Evolutionary conservation across 2,797 vertebrate genomes (phyloP).

Genomic region (Pseudopleuronectes americanus): DNA sequence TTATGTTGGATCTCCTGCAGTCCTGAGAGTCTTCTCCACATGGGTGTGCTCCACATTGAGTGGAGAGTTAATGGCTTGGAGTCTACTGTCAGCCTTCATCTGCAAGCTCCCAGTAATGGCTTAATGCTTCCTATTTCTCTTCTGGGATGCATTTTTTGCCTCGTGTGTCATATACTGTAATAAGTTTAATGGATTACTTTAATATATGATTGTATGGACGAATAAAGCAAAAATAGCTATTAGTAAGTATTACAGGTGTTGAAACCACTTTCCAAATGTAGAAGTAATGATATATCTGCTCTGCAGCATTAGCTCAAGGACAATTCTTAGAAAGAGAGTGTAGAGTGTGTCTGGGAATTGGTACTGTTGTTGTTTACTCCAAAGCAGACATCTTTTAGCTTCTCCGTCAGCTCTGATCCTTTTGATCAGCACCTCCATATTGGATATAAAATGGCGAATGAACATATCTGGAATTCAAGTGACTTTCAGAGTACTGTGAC

Average conservation of each 20-base stretch:
- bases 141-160: not conserved
- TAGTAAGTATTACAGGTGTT: not conserved
- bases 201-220: constrained; percentile 1
- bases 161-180: constrained; percentile 8
- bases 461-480: constrained; percentile 73
- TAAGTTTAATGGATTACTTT: constrained; percentile 13
- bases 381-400: constrained; percentile 71
- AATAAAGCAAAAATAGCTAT: not conserved
- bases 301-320: constrained; percentile 48
- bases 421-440: constrained; percentile 79
- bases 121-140: constrained; percentile 20
- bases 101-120: constrained; percentile 24
- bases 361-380: constrained; percentile 69
- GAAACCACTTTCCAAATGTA: constrained; percentile 7
- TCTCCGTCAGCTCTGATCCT: constrained; percentile 63
- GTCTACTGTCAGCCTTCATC: constrained; percentile 54
- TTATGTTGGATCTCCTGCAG: constrained; percentile 54
- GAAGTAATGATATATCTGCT: constrained; percentile 15
- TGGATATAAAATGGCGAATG: constrained; percentile 74
- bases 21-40: constrained; percentile 65
- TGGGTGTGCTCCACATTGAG: constrained; percentile 58
- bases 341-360: constrained; percentile 48
- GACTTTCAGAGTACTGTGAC: constrained; percentile 79
- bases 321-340: constrained; percentile 49
- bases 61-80: constrained; percentile 60